Percentiles rank a stretch among this genome's conserved stretches.
Evolutionary conservation across 2,113 vertebrate species (phyloP).

Genomic region (Pseudonaja textilis): DNA sequence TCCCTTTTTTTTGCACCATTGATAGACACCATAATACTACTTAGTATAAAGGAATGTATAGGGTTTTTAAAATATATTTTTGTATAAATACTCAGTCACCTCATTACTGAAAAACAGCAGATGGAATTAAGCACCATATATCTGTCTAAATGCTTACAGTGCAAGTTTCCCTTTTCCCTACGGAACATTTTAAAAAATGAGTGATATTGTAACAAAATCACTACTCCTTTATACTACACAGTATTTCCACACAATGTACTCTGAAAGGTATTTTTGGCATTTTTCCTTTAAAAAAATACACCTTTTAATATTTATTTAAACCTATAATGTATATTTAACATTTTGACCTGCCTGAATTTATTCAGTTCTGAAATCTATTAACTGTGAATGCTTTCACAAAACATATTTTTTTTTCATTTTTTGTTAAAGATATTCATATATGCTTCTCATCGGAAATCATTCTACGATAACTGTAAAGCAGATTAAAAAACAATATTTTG

Average conservation of each 20-base stretch:
- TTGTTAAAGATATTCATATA: background rate
- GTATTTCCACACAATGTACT: conserved; percentile 31
- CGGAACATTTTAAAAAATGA: conserved; percentile 46
- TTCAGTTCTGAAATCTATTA: background rate
- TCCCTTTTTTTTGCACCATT: conserved; percentile 38
- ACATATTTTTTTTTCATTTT: background rate
- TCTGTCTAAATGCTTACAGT: conserved; percentile 65
- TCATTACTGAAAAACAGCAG: conserved; percentile 54
- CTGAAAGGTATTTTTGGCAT: conserved; percentile 63
- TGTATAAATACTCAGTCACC: conserved; percentile 63
- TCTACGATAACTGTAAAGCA: background rate
- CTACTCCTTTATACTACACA: conserved; percentile 42
- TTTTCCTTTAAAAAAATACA: conserved; percentile 29
- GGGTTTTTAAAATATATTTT: conserved; percentile 50
- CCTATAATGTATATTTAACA: background rate
- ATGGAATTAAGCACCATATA: conserved; percentile 60
- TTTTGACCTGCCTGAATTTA: background rate
- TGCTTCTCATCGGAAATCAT: background rate
- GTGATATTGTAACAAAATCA: conserved; percentile 23
- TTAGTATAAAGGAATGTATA: conserved; percentile 43
- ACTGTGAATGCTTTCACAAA: background rate
- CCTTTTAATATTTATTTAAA: background rate
- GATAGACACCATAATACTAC: conserved; percentile 47
- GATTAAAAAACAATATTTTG: background rate
- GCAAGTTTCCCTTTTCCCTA: conserved; percentile 70